A percentile compares a stretch with the other conserved stretches of the same genome.
These are phyloP conservation scores for Andrena flavipes DNA, from an alignment of 2,888 invertebrate species.

Conservation along the genomic window DNA sequence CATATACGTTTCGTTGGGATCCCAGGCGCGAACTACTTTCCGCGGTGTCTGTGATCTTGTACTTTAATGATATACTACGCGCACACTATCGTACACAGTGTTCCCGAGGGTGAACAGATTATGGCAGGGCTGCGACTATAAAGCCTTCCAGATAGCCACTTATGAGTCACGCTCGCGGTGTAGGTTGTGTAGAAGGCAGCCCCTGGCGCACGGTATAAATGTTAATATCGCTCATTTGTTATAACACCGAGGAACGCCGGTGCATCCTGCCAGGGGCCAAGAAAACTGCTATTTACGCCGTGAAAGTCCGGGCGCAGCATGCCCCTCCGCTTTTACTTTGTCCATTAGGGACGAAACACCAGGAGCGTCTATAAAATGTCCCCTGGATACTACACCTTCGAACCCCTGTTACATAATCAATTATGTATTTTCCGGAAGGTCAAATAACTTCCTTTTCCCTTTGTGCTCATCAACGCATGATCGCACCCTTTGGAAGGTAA, in stretches of 20 bases:
- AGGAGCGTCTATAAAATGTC: conserved; percentile 12
- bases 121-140: conserved; percentile 53
- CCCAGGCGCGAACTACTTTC: conserved; percentile 56
- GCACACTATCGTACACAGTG: conserved; percentile 15
- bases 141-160: conserved; percentile 56
- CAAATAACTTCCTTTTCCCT: conserved; percentile 46
- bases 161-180: conserved; percentile 61
- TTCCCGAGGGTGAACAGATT: conserved; percentile 58
- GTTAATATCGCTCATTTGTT: conserved; percentile 66
- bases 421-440: conserved; percentile 42
- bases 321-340: conserved; percentile 12
- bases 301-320: neutral
- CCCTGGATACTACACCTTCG: neutral
- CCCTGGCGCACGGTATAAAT: conserved; percentile 45
- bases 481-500: conserved; percentile 43
- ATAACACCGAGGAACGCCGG: conserved; percentile 35
- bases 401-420: conserved; percentile 45
- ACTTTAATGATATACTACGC: conserved; percentile 36
- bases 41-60: conserved; percentile 52
- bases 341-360: conserved; percentile 18
- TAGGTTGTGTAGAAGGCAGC: conserved; percentile 46
- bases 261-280: neutral
- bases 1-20: neutral
- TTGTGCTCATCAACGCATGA: conserved; percentile 30
- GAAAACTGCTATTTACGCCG: conserved; percentile 9